Evolutionary conservation across 2,797 vertebrate species (phyloP).

Genomic region (Lepilemur septentrionalis): DNA sequence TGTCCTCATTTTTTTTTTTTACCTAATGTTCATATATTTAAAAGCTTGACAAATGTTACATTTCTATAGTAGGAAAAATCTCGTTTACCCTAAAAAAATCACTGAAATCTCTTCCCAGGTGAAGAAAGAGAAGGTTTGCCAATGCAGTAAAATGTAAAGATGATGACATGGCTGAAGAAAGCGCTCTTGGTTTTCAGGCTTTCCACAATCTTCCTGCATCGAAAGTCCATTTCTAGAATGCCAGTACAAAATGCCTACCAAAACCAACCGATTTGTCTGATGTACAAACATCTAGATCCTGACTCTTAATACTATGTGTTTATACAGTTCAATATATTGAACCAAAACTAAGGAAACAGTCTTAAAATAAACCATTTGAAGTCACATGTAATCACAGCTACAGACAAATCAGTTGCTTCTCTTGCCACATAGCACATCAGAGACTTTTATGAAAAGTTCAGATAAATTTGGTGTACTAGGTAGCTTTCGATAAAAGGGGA

Average conservation of each 20-base stretch:
- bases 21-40: not conserved
- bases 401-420: not conserved
- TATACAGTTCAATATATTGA: not conserved
- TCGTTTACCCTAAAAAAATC: not conserved
- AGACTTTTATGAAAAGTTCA: slow-evolving; percentile 1
- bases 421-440: not conserved
- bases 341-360: not conserved
- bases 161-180: not conserved
- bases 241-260: not conserved
- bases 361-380: not conserved
- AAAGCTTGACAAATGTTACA: slow-evolving; percentile 30
- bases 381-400: not conserved
- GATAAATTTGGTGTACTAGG: not conserved
- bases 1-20: not conserved
- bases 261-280: not conserved
- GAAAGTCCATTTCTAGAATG: not conserved
- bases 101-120: not conserved
- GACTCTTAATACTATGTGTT: not conserved
- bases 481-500: not conserved
- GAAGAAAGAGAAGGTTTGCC: not conserved
- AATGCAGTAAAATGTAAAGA: not conserved
- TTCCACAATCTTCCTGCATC: not conserved
- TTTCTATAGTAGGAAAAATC: not conserved
- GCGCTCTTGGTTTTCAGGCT: not conserved
- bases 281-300: not conserved